Evolutionary conservation across 2,888 invertebrate genomes (phyloP), one percentile per base, ranked within the genome.

Genomic region (Acanthopleura granulata): DNA sequence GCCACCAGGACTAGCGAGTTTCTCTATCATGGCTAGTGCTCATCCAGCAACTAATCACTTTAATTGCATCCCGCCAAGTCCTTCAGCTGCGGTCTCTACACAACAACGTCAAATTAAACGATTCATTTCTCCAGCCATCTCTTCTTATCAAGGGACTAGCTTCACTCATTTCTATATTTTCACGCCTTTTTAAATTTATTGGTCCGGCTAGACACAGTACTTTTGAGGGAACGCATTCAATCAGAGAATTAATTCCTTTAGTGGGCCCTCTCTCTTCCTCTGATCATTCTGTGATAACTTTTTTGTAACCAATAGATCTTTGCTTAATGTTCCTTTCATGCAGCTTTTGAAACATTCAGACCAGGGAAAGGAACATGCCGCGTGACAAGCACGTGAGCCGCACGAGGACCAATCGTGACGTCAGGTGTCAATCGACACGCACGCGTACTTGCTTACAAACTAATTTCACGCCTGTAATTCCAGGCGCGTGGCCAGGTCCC

Each of bases 111-210:
- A 66, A 66, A 66, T 66, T 66, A 66, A 66, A 66, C 66, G 66
- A 66, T 66, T 66, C 66, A 66, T 66, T 66, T 66, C 66, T 66
- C 66, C 25, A 66, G 66, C 66, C 66, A 66, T 22, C 66, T 66
- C 66, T 66, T 27, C 66, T 27, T 66, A 66, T 27, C 66, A 66
- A 66, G 66, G 66, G 66, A 66, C 18, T 25, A 66, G 16, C 66
- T 66, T 66, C 22, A 66, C 22, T 66, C 22, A 66, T 66, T 66
- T 66, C 66, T 66, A 66, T 66, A 66, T 66, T 66, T 66, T 66
- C 66, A 66, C 66, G 66, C 66, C 66, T 66, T 66, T 66, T 66
- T 22, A 27, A 66, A 66, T 27, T 66, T 66, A 66, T 66, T 66
- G 29, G 22, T 66, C 29, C 66, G 29, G 66, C 29, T 66, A 27